Percentiles rank a stretch among this genome's conserved stretches.
These are phyloP conservation scores for Tauraco hartlaubi DNA, from an alignment of 2,797 vertebrate genomes.

Conservation along the genomic window DNA sequence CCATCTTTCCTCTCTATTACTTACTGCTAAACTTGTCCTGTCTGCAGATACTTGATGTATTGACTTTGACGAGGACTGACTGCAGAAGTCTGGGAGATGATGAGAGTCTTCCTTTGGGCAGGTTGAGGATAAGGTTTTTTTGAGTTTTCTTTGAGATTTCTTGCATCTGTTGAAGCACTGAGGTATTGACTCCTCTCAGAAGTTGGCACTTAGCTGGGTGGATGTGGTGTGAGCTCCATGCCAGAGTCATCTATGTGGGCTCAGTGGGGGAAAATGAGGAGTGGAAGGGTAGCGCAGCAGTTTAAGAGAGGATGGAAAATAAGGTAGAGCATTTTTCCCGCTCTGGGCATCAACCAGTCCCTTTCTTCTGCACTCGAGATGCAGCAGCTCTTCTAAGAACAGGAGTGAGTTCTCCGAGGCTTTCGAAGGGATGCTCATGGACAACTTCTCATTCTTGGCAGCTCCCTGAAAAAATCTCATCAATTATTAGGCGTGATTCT, in stretches of 20 bases:
- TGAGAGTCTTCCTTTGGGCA: not conserved
- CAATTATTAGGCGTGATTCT: not conserved
- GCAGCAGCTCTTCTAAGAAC: not conserved
- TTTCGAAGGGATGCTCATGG: not conserved
- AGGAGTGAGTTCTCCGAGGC: not conserved
- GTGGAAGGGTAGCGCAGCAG: not conserved
- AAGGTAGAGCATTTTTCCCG: fast-evolving
- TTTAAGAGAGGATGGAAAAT: not conserved
- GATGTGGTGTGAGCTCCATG: fast-evolving
- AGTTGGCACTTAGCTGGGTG: not conserved
- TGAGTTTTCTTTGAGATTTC: not conserved
- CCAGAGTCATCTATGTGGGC: not conserved
- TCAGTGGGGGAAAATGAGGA: not conserved
- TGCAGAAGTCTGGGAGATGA: not conserved
- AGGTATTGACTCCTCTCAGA: not conserved
- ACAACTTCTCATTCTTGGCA: not conserved
- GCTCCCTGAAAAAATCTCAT: not conserved
- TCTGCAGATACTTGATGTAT: not conserved
- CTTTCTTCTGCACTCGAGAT: not conserved
- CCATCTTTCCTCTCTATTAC: not conserved
- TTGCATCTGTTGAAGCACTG: not conserved
- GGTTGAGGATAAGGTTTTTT: not conserved
- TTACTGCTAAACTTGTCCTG: not conserved
- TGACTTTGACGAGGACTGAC: not conserved
- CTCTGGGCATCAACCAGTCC: not conserved